phyloP scores from a whole-genome alignment of 2,113 vertebrate genomes.

The Gopherus flavomarginatus region DNA sequence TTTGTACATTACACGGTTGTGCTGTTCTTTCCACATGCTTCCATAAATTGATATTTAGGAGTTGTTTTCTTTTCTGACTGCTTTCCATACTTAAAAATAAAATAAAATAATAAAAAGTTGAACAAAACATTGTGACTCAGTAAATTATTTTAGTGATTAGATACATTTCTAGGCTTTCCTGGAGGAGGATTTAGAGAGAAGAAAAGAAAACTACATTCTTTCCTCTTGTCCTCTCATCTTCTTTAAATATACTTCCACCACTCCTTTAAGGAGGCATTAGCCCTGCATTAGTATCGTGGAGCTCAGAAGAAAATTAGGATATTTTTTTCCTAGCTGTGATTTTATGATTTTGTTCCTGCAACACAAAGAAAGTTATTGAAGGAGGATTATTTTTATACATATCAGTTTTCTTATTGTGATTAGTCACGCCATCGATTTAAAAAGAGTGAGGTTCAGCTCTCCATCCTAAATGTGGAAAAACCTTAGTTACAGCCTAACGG shows the following conservation, averaged over 20 bases:
- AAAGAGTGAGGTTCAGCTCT: neutral
- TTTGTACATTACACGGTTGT: neutral
- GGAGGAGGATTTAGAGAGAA: neutral
- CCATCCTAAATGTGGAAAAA: neutral
- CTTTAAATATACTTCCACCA: neutral
- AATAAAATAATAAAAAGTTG: neutral
- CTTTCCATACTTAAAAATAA: neutral
- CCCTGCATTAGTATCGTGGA: neutral
- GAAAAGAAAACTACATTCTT: neutral
- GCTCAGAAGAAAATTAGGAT: neutral
- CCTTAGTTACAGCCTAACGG: neutral
- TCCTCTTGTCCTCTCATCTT: neutral
- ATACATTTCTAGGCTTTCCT: neutral
- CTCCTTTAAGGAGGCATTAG: neutral
- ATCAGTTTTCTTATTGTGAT: neutral
- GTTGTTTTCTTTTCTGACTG: neutral
- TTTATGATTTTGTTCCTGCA: neutral
- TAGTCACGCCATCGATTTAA: neutral
- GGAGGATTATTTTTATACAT: neutral
- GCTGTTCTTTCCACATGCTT: neutral
- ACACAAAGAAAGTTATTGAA: neutral
- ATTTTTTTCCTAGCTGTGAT: neutral
- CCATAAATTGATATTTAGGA: neutral
- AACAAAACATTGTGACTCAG: neutral
- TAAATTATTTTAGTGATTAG: neutral